These are phyloP conservation scores for Sinonovacula constricta DNA, from an alignment of 1,140 invertebrate species.

Conservation along the genomic window DNA sequence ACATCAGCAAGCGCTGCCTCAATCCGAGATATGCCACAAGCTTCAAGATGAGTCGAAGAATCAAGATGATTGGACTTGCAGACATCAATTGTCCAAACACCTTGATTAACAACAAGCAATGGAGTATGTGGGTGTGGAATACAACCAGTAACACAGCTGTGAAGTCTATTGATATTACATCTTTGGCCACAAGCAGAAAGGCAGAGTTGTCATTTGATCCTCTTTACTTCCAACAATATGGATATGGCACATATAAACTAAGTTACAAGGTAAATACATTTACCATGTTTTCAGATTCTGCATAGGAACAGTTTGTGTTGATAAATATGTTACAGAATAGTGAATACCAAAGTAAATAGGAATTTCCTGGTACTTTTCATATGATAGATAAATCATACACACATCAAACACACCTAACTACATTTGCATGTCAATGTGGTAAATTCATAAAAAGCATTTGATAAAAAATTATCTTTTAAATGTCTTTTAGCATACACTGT, in stretches of 20 bases:
- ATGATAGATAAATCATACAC: too few species aligned
- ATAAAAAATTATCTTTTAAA: too few species aligned
- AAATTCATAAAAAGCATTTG: too few species aligned
- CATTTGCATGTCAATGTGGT: too few species aligned
- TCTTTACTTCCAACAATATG: conserved; percentile 50
- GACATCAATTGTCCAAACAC: conserved; percentile 67
- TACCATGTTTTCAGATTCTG: too few species aligned
- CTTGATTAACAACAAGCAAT: conserved; percentile 63
- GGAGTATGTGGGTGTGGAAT: conserved; percentile 61
- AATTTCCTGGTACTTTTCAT: too few species aligned
- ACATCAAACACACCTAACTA: too few species aligned
- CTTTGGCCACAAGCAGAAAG: conserved; percentile 47
- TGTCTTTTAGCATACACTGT: too few species aligned
- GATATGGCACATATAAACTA: conserved; percentile 69
- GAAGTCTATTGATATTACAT: conserved; percentile 31
- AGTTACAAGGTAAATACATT: conserved; percentile 61
- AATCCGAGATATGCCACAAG: conserved; percentile 61
- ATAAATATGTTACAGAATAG: too few species aligned
- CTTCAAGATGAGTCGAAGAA: conserved; percentile 53
- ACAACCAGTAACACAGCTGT: conserved; percentile 42
- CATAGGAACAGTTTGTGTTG: too few species aligned
- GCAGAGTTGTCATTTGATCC: conserved; percentile 68
- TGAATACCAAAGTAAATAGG: too few species aligned
- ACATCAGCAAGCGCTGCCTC: conserved; percentile 63
- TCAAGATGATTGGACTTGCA: conserved; percentile 64